phyloP scores from a whole-genome alignment of 2,113 vertebrate species.

The Columbina picui region DNA sequence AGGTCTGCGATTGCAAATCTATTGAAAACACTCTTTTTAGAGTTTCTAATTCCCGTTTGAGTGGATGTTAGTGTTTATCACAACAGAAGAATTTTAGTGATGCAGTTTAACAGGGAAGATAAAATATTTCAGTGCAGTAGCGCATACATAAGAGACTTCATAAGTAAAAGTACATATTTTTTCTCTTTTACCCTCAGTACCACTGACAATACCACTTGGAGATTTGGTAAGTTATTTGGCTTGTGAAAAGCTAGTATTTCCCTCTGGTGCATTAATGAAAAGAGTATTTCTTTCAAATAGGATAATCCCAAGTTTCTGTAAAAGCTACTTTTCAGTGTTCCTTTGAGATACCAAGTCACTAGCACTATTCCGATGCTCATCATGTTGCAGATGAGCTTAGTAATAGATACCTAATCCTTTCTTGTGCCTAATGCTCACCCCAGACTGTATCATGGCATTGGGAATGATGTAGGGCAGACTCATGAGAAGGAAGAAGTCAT shows the following conservation, averaged over 20 bases:
- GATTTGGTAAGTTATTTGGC: neutral
- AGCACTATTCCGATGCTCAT: neutral
- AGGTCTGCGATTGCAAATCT: neutral
- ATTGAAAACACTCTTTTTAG: neutral
- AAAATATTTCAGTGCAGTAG: neutral
- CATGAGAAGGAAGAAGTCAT: neutral
- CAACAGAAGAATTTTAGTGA: neutral
- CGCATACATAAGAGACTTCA: neutral
- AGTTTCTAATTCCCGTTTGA: neutral
- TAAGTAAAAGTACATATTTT: neutral
- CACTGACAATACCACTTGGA: neutral
- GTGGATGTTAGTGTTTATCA: constrained; percentile 11
- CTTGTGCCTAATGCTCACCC: neutral
- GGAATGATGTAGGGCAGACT: neutral
- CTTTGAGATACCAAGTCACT: neutral
- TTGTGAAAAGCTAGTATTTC: constrained; percentile 20
- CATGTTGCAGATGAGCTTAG: neutral
- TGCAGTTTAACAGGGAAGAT: neutral
- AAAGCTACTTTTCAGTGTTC: neutral
- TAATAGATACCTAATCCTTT: neutral
- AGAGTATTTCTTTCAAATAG: neutral
- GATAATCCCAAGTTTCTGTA: neutral
- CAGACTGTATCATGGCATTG: fast-evolving
- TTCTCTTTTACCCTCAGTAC: neutral
- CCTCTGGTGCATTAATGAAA: neutral